These are phyloP conservation scores for Mylabris phalerata DNA, from an alignment of 1,140 invertebrate species.

Conservation along the genomic window DNA sequence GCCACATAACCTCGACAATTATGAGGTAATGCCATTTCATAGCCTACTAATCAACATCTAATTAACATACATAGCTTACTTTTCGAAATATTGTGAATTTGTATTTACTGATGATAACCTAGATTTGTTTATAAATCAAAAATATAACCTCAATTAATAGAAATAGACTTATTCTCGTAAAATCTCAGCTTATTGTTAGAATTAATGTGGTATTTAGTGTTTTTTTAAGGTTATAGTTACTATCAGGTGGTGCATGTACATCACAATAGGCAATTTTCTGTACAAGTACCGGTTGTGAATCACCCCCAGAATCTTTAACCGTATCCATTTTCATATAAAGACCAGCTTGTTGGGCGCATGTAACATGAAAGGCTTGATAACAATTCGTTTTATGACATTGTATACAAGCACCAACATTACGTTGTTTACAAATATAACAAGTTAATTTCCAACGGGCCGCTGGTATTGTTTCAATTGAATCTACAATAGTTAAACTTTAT, in stretches of 20 bases:
- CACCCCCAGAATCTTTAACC: constrained; percentile 55
- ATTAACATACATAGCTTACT: no score
- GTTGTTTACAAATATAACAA: constrained; percentile 95
- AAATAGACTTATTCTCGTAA: no score
- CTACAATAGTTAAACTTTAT: constrained; percentile 32
- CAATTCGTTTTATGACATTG: constrained; percentile 96
- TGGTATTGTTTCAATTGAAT: constrained; percentile 94
- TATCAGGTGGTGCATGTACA: constrained; percentile 82
- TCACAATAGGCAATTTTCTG: constrained; percentile 96
- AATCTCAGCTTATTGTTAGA: no score
- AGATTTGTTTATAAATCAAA: no score
- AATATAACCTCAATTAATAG: no score
- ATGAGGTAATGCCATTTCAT: no score
- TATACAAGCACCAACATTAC: constrained; percentile 91
- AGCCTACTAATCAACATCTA: no score
- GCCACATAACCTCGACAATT: no score
- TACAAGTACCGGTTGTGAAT: constrained; percentile 67
- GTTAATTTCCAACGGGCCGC: constrained; percentile 89
- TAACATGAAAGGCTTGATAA: constrained; percentile 97
- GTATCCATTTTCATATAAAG: constrained; percentile 95
- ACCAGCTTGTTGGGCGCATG: constrained; percentile 95
- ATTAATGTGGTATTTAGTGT: no score
- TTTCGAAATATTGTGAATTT: no score
- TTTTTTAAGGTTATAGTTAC: constrained; percentile 17
- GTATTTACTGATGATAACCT: no score